Evolutionary conservation across 2,113 vertebrate genomes (phyloP).

Genomic region (Bujurquina vittata): DNA sequence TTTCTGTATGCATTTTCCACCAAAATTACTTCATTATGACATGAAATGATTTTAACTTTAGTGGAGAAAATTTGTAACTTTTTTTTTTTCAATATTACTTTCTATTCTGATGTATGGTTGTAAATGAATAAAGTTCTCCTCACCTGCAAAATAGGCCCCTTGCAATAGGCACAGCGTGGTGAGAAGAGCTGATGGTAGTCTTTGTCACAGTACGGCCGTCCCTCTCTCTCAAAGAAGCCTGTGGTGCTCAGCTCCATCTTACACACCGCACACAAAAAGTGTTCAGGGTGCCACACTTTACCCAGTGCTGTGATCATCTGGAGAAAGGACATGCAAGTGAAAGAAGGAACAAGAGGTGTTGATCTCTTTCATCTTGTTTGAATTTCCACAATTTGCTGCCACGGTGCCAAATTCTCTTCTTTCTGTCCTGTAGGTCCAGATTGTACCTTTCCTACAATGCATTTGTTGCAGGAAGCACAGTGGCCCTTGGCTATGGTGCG

Average conservation of each 20-base stretch:
- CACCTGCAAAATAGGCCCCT: conserved; percentile 83
- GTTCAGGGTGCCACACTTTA: conserved; percentile 88
- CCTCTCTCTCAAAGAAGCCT: conserved; percentile 87
- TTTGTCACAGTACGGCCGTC: conserved; percentile 83
- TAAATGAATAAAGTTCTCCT: neutral
- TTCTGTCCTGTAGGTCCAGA: neutral
- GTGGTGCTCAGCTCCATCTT: conserved; percentile 78
- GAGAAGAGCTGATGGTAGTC: conserved; percentile 89
- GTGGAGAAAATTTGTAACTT: neutral
- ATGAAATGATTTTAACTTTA: neutral
- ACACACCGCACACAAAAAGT: conserved; percentile 87
- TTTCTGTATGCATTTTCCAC: neutral
- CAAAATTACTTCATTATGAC: neutral
- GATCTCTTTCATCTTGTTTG: neutral
- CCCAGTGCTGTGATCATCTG: conserved; percentile 90
- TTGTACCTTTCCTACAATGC: conserved; percentile 87
- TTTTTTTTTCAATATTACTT: neutral
- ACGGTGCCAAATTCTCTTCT: neutral
- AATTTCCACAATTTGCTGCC: neutral
- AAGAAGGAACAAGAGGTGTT: neutral
- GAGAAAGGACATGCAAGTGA: neutral
- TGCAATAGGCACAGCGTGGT: conserved; percentile 89
- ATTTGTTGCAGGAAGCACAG: conserved; percentile 87
- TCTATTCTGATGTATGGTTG: neutral
- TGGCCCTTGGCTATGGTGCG: conserved; percentile 80